Evolutionary conservation across 2,797 vertebrate species (phyloP).

Genomic region (Rhynchonycteris naso): DNA sequence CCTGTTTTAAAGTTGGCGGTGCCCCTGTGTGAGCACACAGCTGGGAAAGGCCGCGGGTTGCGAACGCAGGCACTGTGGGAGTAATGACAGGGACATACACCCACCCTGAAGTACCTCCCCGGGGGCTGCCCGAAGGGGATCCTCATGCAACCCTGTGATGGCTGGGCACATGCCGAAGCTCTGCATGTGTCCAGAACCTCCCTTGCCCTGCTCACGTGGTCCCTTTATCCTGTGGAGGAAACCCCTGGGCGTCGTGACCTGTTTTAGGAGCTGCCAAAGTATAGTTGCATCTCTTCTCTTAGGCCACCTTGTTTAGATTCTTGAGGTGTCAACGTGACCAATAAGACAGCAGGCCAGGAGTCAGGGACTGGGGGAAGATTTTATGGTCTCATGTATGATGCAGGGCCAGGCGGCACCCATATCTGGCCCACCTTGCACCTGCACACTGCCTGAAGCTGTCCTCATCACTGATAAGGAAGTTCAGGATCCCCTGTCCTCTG

Average conservation of each 20-base stretch:
- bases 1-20: background rate
- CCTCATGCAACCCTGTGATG: background rate
- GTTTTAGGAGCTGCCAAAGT: background rate
- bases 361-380: no score
- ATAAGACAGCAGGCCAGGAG: background rate
- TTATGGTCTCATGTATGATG: background rate
- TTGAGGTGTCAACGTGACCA: background rate
- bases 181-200: background rate
- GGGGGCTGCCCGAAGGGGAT: background rate
- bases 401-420: background rate
- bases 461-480: no score
- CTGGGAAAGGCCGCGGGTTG: background rate
- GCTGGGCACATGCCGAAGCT: background rate
- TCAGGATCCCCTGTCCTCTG: background rate
- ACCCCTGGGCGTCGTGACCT: background rate
- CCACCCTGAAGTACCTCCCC: background rate
- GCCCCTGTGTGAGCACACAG: accelerated
- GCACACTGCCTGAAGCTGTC: background rate
- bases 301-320: background rate
- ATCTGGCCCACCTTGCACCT: background rate
- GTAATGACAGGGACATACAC: background rate
- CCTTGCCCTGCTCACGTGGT: background rate
- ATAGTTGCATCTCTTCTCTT: background rate
- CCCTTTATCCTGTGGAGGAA: background rate
- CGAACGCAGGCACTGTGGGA: accelerated